Conservation (phyloP, 2,888 invertebrate species). For the Bruchidius siliquastri region DNA sequence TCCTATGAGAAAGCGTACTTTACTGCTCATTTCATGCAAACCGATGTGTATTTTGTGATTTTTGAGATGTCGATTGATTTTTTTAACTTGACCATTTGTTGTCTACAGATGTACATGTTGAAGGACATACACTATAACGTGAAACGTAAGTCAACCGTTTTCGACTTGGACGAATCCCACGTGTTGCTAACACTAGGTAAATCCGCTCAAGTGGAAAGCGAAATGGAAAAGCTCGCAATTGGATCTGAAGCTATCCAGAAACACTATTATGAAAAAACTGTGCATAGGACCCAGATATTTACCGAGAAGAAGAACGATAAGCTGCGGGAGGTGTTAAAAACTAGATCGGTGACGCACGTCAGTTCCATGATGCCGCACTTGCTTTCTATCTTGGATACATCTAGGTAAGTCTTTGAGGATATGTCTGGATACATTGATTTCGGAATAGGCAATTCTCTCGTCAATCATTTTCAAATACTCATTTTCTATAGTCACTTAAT, state of each 20-base stretch:
- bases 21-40: too few species aligned
- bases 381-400: constrained; percentile 32
- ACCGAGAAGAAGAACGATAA: constrained; percentile 52
- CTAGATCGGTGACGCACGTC: constrained; percentile 52
- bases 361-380: constrained; percentile 51
- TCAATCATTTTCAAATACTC: too few species aligned
- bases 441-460: too few species aligned
- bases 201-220: constrained; percentile 40
- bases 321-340: constrained; percentile 50
- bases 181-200: constrained; percentile 45
- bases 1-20: too few species aligned
- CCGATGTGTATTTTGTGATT: too few species aligned
- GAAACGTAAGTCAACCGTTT: constrained; percentile 20
- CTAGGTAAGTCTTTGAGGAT: constrained; percentile 10
- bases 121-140: constrained; percentile 41
- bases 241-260: constrained; percentile 46
- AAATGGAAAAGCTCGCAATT: constrained; percentile 53
- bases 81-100: constrained; percentile 3
- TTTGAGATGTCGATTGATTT: background rate
- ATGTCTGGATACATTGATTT: too few species aligned
- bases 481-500: too few species aligned
- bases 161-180: constrained; percentile 29
- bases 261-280: constrained; percentile 42
- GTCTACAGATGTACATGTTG: constrained; percentile 36
- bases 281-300: constrained; percentile 41